Base-by-base conservation (phyloP, 2,113 vertebrate species). In the Ia io region DNA sequence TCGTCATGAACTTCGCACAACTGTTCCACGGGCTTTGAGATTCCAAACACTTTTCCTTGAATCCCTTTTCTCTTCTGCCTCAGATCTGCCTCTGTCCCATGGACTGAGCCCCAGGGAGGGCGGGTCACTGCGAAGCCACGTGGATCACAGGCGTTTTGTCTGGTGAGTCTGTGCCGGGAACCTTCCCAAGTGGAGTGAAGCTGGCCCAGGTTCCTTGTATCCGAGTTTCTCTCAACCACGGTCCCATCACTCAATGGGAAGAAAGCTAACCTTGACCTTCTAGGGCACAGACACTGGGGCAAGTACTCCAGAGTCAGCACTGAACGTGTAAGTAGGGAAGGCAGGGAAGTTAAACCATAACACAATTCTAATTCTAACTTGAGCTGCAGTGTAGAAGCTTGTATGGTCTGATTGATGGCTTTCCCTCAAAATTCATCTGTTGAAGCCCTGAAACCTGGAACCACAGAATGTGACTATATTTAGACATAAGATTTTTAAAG, bases 81-180 rank as follows among this genome's bases (percentile, higher is more conserved):
- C 9, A 7, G 17, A 51, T 16, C 2, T 35, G 9, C 37, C 5
- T 10, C 5, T 20, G 10, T 23, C 32, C 0, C 10, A 2, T 9
- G 69, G 42, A 25, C 1, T 6, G 67, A 53, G 1, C n/a, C 25
- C 2, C 30, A 6, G 6, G 3, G 5, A 65, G 16, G 90, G 25
- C 4, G 2, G 11, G n/a, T 37, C 37, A 30, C 8, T 3, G 1
- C 0, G 17, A 40, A 28, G 14, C 37, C 12, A 0, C 0, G 0
- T 30, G 61, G 22, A 35, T 42, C 16, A 30, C 1, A 40, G n/a
- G 32, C 10, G 30, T 67, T 76, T 42, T 25, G 14, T 59, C 28
- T n/a, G 3, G 1, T 22, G 20, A 35, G 6, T n/a, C 14, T 69
- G 28, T 20, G 5, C 25, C 22, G 80, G 6, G 56, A 20, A 9